Evolutionary conservation across 2,888 invertebrate species (phyloP), one percentile per base, ranked within the genome.

Genomic region (Pilophorus perplexus): DNA sequence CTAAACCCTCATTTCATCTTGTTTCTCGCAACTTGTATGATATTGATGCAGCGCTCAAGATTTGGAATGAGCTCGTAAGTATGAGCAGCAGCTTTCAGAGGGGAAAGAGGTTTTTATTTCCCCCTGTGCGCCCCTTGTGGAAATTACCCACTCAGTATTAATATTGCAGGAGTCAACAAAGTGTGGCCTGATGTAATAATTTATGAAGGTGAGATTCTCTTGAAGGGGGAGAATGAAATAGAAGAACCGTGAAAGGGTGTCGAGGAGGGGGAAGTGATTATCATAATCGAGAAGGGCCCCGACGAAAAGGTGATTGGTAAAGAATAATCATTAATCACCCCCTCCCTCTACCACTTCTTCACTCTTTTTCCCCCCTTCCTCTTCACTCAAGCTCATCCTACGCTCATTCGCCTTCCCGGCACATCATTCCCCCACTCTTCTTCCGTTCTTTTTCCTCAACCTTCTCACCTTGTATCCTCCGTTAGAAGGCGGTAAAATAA

Each of bases 271-370:
- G 28, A 22, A 18, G 38, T 55, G 55, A 55, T 55, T 55, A 55
- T 38, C 55, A 55, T 55, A 55, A 38, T 55, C 55, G 18, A 33
- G 27, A 46, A 44, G 28, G 62, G 62, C 27, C 25, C 22, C 22
- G 62, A 8, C 20, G 59, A 59, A n/a, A 62, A 62, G 62, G 62
- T 62, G 62, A 62, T 62, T 62, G 62, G 62, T 62, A 46, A 27
- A 62, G 46, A 62, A 62, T 46, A 62, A 62, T 20, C 62, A 62
- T 62, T 62, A 62, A 62, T 62, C 62, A 62, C 18, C 44, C 55
- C 25, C 37, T 20, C 20, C 38, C 20, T 14, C 52, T 1, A 1
- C 33, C n/a, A 28, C 52, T 14, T 22, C 6, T 52, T 52, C 52
- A 18, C 22, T 20, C 25, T n/a, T 6, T 3, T 16, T 14, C 54